phyloP scores from a whole-genome alignment of 2,113 vertebrate genomes.

The Reinhardtius hippoglossoides region DNA sequence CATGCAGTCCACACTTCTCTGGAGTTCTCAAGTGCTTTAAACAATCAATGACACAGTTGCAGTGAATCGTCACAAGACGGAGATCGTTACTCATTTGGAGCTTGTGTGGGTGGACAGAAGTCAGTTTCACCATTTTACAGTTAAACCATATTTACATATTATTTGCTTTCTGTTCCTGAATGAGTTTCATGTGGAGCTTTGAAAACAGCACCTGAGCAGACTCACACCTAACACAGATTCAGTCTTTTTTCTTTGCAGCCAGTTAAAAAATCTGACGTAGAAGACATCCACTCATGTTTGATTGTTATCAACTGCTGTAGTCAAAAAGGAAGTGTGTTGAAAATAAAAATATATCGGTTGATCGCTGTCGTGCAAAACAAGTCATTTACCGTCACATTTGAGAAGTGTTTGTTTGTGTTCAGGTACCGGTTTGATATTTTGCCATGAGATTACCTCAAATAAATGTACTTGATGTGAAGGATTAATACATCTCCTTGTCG shows the following conservation, averaged over 20 bases:
- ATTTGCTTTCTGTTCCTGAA: too few species aligned
- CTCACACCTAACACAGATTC: not conserved
- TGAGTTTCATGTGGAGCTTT: not conserved
- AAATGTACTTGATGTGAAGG: slow-evolving; percentile 32
- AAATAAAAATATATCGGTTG: not conserved
- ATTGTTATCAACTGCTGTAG: not conserved
- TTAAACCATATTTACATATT: too few species aligned
- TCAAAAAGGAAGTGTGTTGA: not conserved
- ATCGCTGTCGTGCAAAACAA: not conserved
- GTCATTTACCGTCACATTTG: not conserved
- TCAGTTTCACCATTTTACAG: too few species aligned
- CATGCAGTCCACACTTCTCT: too few species aligned
- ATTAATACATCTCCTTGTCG: slow-evolving; percentile 49
- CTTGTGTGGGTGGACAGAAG: not conserved
- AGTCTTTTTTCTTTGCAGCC: not conserved
- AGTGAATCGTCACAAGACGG: too few species aligned
- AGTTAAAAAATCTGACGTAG: not conserved
- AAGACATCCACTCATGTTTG: not conserved
- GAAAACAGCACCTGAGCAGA: too few species aligned
- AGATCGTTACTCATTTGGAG: not conserved
- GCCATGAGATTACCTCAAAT: slow-evolving; percentile 31
- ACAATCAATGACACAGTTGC: too few species aligned
- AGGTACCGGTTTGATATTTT: slow-evolving; percentile 39
- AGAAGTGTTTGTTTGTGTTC: slow-evolving; percentile 15
- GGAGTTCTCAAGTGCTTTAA: too few species aligned